Base-by-base conservation (phyloP, 2,113 vertebrate species). In the Verasper variegatus region DNA sequence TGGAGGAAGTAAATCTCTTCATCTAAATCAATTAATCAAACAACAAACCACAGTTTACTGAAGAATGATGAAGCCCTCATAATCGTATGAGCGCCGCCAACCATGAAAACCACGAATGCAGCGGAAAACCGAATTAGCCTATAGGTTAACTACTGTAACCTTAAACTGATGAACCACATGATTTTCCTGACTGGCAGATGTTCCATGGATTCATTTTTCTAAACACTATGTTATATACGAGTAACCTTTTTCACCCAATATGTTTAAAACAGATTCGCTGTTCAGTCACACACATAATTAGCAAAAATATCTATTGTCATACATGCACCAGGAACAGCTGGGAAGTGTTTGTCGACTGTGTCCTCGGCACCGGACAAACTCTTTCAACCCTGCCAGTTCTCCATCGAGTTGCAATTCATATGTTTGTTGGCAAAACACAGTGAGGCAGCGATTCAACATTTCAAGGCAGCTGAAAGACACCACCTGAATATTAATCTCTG, bases 21-120 rank as follows among this genome's bases (percentile, higher is more conserved):
- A 83, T 74, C 78, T 57, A 75, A 91, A 91, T 91, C 84, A 90
- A 91, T 91, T 91, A 86, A 88, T 91, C 88, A 92, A 83, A 91
- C 71, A 74, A 67, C 49, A 78, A 71, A 75, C 68, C 49, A 54
- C 67, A 81, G 65, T 78, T 82, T 83, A 84, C 57, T 64, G 27
- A 65, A 67, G 70, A 65, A 83, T 72, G 58, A 72, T 42, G 4
- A 51, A 76, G 68, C 51, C 62, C 21, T 80, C 42, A 35, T 61
- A 75, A 78, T 80, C 40, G 65, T 20, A 64, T 15, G 27, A 56
- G 57, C 21, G 60, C 45, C 74, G 45, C 79, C 31, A 77, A 70
- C 58, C 40, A 76, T 20, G 57, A 77, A 74, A 81, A 64, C 57
- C 37, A 78, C 15, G 52, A 74, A 73, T 35, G 58, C 20, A 40